Base-by-base conservation (phyloP, 37 sponge, comb jelly and placozoan species). In the Chondrilla cf. caribensis region DNA sequence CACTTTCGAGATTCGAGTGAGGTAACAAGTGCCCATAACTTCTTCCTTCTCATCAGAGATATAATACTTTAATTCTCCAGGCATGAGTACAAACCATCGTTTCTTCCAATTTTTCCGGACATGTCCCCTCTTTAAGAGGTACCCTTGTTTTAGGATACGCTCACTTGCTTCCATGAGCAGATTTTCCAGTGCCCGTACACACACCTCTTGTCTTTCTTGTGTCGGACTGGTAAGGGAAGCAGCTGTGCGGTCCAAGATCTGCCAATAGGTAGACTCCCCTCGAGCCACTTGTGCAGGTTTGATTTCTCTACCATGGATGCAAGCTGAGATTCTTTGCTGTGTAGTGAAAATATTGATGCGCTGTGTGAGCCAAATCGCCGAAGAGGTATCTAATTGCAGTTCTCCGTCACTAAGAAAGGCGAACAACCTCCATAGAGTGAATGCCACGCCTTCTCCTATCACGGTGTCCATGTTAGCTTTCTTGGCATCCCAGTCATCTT, bases 271-370 rank as follows among this genome's bases (percentile, higher is more conserved):
- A 25, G 24, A 9, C 41, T 19, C 18, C 25, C 44, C 76, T 62
- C 29, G 8, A 7, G 29, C 29, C 6, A 28, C 29, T 6, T 62
- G 6, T 19, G 6, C 15, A 7, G 64, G 64, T 62, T 5, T n/a
- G 8, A 62, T n/a, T 9, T 62, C 15, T 62, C 64, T 62, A 28
- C 18, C 29, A 62, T 77, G 78, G 47, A 77, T 44, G 54, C 47
- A 40, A 4, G 28, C 47, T 4, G 40, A 40, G 3, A 9, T 11
- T 11, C 54, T 25, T 77, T 41, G 44, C 51, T 9, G 11, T 24
- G 8, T 72, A 19, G 54, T 81, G 90, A 90, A 40, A 83, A 84
- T 2, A 83, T 90, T 86, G 90, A 90, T 71, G 80, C 86, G 22
- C 58, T 90, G 9, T 77, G 79, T 86, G 83, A 86, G 9, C 51